A percentile compares a stretch with the other conserved stretches of the same genome.
These are phyloP conservation scores for Xenopus tropicalis DNA, from an alignment of 2,113 vertebrate genomes.

Conservation along the genomic window DNA sequence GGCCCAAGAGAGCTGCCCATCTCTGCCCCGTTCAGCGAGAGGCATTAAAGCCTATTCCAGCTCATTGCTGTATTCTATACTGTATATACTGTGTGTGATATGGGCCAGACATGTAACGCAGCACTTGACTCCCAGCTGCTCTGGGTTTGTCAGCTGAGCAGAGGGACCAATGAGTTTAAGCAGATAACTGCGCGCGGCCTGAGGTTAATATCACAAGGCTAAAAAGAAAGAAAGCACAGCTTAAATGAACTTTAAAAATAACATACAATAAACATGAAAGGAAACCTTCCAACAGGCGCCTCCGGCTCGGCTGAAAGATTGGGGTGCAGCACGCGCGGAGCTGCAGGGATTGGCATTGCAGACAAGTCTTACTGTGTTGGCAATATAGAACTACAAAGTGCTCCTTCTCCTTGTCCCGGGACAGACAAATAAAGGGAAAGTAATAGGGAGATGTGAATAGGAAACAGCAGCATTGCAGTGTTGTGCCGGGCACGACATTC, in stretches of 20 bases:
- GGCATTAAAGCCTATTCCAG: no score
- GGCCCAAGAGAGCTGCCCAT: no score
- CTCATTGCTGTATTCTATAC: no score
- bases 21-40: no score
- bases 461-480: constrained; percentile 52
- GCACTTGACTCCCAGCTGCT: constrained; percentile 68
- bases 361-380: constrained; percentile 75
- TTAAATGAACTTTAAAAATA: constrained; percentile 27
- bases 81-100: no score
- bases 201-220: constrained; percentile 67
- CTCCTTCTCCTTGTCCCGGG: constrained; percentile 72
- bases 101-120: constrained; percentile 47
- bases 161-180: constrained; percentile 71
- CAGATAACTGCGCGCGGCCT: constrained; percentile 67
- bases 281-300: constrained; percentile 59
- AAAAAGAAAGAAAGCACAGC: constrained; percentile 52
- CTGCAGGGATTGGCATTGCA: constrained; percentile 76
- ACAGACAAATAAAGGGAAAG: constrained; percentile 54
- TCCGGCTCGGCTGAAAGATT: constrained; percentile 49
- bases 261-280: constrained; percentile 51
- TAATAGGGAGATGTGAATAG: constrained; percentile 52
- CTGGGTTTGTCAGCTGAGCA: constrained; percentile 59
- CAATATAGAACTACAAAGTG: constrained; percentile 96
- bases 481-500: neutral
- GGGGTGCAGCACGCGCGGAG: constrained; percentile 35